Base-by-base conservation (phyloP, 2,113 vertebrate species). In the Siniperca knerii region DNA sequence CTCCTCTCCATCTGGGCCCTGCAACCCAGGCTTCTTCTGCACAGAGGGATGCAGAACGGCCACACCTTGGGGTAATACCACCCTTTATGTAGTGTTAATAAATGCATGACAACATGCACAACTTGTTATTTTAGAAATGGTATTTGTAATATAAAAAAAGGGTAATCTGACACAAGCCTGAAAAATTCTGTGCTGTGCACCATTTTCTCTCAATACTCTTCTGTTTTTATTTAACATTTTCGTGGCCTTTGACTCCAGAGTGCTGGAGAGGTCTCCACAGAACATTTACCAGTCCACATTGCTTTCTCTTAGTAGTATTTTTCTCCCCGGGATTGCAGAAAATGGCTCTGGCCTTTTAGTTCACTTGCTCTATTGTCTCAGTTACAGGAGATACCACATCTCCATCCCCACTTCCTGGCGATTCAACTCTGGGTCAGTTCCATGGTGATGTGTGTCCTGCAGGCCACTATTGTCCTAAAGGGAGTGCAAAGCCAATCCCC, bases 1-100 rank as follows among this genome's bases (percentile, higher is more conserved):
- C 55, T 92, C 86, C 0, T 79, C 90, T 33, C 96, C 97, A 0
- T 97, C 96, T 0, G 96, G 97, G 0, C 94, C 50, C 5, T 98
- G 97, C 83, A 89, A 84, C 52, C 81, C 96, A 0, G 97, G 97
- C 0, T 95, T 96, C 75, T 98, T 95, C 93, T 98, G 97, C 88
- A 79, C 60, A n/a, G 79, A 92, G 29, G 95, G 94, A 62, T 96
- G 97, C 8, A 89, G 1, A 37, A 79, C 93, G 0, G 94, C 96
- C 10, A 90, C 67, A 23, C 97, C 97, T 29, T 64, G 57, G 29
- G 37, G 83, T 68, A 94, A 94, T 77, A 65, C 37, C 23, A 89
- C 8, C 20, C 70, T 84, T 79, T 23, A 25, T 0, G 6, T 46
- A 37, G 46, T 58, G 40, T 77, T 70, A 58, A 62, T 52, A 48